phyloP scores from a whole-genome alignment of 1,140 invertebrate genomes.

The Tetragonula clypearis region DNA sequence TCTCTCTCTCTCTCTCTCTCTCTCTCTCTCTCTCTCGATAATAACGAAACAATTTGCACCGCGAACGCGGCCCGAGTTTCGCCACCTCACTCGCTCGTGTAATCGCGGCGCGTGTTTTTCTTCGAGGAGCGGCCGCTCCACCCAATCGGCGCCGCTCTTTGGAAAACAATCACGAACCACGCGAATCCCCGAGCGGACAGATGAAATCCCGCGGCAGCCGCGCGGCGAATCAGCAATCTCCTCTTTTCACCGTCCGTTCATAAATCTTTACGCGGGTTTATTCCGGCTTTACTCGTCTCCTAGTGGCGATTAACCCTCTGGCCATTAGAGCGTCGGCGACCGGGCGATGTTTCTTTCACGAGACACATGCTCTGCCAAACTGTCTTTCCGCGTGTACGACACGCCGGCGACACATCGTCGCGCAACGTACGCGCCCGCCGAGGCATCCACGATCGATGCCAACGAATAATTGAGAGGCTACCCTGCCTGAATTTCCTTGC shows the following conservation, averaged over 20 bases:
- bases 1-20: not conserved
- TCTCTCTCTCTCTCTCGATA: not conserved
- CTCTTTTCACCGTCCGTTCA: slow-evolving; percentile 49
- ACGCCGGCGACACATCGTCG: slow-evolving; percentile 18
- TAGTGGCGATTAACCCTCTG: slow-evolving; percentile 58
- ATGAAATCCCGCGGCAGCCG: slow-evolving; percentile 9
- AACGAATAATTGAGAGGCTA: slow-evolving; percentile 60
- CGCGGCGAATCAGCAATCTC: slow-evolving; percentile 38
- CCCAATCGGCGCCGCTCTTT: not conserved
- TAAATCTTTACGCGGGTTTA: slow-evolving; percentile 63
- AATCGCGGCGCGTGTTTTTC: slow-evolving; percentile 12
- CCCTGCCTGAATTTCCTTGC: slow-evolving; percentile 35
- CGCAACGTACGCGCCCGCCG: slow-evolving; percentile 36
- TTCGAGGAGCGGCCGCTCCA: not conserved
- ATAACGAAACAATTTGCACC: not conserved
- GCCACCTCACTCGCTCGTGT: not conserved
- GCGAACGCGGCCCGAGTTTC: no score
- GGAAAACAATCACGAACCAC: slow-evolving; percentile 40
- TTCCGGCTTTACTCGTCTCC: slow-evolving; percentile 61
- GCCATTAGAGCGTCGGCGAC: slow-evolving; percentile 48
- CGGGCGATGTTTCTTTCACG: slow-evolving; percentile 64
- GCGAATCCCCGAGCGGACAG: slow-evolving; percentile 11
- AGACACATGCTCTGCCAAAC: slow-evolving; percentile 57
- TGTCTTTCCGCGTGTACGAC: slow-evolving; percentile 45
- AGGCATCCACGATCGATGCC: slow-evolving; percentile 52